Evolutionary conservation across 1,140 invertebrate species (phyloP), one percentile per base, ranked within the genome.

Genomic region (Drosophila leontia): DNA sequence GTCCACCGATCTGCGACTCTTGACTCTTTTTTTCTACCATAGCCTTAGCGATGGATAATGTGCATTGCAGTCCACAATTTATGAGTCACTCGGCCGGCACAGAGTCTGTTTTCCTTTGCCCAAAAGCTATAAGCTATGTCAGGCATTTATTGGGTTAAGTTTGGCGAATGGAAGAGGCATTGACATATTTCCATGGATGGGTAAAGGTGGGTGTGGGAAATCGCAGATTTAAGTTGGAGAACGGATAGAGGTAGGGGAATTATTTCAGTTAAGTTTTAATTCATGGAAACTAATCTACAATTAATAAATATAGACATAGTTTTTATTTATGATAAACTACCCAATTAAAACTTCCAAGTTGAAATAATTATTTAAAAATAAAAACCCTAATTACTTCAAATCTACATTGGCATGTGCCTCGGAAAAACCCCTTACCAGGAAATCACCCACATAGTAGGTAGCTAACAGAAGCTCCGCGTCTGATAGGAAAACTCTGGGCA

Each of bases 121-220:
- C 57, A 3, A 60, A 53, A 67, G 41, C 69, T 69, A 84, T 90
- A 53, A 74, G 44, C 74, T 75, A 88, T 88, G 78, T 63, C 53
- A 84, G 60, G 74, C 77, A 88, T 90, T 88, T 84, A 88, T 90
- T 88, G 81, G 74, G 85, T 88, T 84, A 88, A 90, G 69, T 69
- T 72, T 42, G 61, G 34, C 63, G 48, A 81, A 78, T 78, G 64
- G 78, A 55, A 39, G 68, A 29, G 23, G 50, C 51, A 50, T 29
- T 70, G 67, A 69, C 71, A 75, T 75, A 75, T 75, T 75, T 75
- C n/a, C 23, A 51, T 0, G 5, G 8, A 15, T 45, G 7, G n/a
- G 0, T 35, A 1, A 11, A 8, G 23, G 13, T 65, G 42, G 56
- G 39, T 64, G 78, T 85, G 69, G 82, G 82, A 64, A 80, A 62